Evolutionary conservation across 2,888 invertebrate species (phyloP), one percentile per base, ranked within the genome.

Genomic region (Apamea crenata): DNA sequence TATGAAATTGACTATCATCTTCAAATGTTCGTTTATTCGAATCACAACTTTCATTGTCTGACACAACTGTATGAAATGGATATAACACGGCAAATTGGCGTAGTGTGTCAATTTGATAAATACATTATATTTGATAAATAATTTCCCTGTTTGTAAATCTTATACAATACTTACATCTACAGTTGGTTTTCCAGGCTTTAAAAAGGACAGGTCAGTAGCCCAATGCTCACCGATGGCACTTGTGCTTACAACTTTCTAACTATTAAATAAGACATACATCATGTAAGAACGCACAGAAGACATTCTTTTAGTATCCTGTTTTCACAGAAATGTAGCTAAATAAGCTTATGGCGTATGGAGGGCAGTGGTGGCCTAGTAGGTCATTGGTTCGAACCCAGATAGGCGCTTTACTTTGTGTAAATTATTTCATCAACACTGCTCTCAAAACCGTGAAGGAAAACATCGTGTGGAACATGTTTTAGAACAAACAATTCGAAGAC

Each of bases 161-260:
- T n/a, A 44, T 10, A 44, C 67, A 44, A 44, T 18, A n/a, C n/a
- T 40, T 6, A 4, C 16, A 66, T n/a, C 18, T 10, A 67, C 67
- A 44, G 44, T 29, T n/a, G 68, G 68, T 68, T 29, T 29, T 47
- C 50, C 40, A 53, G 65, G 50, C 21, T n/a, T n/a, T 47, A 16
- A 18, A 18, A 68, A 44, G 65, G 74, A 67, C 59, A 25, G 66
- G 80, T 74, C 81, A 80, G 74, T 80, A 36, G 79, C 56, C 44
- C 36, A 79, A 80, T 63, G 81, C 44, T 44, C n/a, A 44, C 61
- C 8, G 36, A 82, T 82, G 53, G 44, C 67, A 67, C 61, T 69
- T 44, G 61, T 56, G 59, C 61, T 53, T 8, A 76, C 53, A 59
- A 81, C 83, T 81, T 82, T 81, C 77, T 70, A 81, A 5, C 40